Base-by-base conservation (phyloP, 2,888 invertebrate species). In the Trissolcus japonicus region DNA sequence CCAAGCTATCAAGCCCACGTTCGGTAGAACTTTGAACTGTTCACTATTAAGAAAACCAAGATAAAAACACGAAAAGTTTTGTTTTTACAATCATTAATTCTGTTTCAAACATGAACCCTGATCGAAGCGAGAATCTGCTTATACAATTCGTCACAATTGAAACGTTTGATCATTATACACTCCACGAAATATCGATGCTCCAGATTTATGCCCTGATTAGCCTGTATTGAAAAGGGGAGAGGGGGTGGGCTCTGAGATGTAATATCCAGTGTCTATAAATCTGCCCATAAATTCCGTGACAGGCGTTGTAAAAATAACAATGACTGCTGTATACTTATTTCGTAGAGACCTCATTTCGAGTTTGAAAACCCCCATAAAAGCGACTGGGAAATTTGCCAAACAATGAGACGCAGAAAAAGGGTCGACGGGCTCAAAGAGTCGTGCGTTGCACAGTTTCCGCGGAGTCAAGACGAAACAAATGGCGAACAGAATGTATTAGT, bases 401-500 rank as follows among this genome's bases (percentile, higher is more conserved):
- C 25, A 29, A 54, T 54, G 51, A 51, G 19, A 51, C 9, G 25
- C 25, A 29, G 35, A 29, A 29, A 13, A 54, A 21, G 25, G 6
- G n/a, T n/a, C 21, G 54, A 19, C 35, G 35, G 2, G 35, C 35
- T 35, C 9, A 35, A 35, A 35, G 9, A 35, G 11, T 11, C 9
- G 35, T 35, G 11, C 9, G 35, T 11, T 35, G 35, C 9, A 29
- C 6, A 11, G 35, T 6, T 35, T 35, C 9, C 35, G 43, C 19
- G 7, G 11, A 48, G 16, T 2, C 1, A 60, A 60, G 29, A 62
- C 17, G 53, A 29, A 53, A 53, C 14, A 53, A 19, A 41, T n/a
- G 41, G 3, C 19, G 53, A 35, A 13, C 41, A 25, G 55, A 61
- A 61, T 55, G 55, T 59, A 61, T 68, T 61, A 53, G 53, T 43